Conservation (phyloP, 2,888 invertebrate genomes). For the Polydrusus tereticollis region DNA sequence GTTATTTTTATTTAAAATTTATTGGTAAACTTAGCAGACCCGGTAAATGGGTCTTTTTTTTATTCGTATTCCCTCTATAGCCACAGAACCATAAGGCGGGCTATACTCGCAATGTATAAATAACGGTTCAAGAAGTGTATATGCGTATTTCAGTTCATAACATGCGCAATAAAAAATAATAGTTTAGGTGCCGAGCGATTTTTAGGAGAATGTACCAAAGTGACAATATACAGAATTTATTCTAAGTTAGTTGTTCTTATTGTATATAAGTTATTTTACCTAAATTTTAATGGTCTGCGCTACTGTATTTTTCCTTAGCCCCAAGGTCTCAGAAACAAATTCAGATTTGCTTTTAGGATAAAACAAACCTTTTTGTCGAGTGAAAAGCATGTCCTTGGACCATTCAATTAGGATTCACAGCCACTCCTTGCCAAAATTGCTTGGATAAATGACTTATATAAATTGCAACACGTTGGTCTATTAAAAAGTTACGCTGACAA, state of each 20-base stretch:
- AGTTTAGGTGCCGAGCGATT: no score
- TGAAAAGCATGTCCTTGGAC: slow-evolving; percentile 37
- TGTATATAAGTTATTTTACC: not conserved
- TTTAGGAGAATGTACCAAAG: no score
- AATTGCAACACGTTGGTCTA: slow-evolving; percentile 38
- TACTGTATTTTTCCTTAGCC: slow-evolving; percentile 4
- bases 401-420: slow-evolving; percentile 45
- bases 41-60: no score
- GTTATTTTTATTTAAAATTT: no score
- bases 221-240: not conserved
- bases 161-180: no score
- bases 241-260: not conserved
- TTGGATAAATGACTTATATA: slow-evolving; percentile 42
- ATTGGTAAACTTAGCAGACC: no score
- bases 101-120: no score
- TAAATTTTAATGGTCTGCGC: slow-evolving; percentile 10
- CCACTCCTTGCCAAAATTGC: slow-evolving; percentile 32
- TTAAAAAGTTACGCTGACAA: slow-evolving; percentile 24
- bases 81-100: no score
- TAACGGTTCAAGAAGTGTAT: no score
- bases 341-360: slow-evolving; percentile 41
- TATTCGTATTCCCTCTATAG: no score
- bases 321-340: slow-evolving; percentile 23
- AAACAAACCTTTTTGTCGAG: slow-evolving; percentile 41
- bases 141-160: no score